Base-by-base conservation (phyloP, 2,797 vertebrate species). In the Hyperoplus lanceolatus region DNA sequence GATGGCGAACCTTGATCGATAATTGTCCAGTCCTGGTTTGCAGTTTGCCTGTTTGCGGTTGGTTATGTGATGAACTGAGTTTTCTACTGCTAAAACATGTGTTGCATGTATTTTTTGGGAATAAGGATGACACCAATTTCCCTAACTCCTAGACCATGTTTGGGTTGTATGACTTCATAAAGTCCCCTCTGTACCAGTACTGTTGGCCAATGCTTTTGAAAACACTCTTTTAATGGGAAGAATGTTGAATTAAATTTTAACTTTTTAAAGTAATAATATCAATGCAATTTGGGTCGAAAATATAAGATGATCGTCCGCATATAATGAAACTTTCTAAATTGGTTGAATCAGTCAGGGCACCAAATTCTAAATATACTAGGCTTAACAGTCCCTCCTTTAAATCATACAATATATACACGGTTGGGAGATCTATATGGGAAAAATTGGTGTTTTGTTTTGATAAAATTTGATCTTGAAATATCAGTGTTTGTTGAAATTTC, bases 381-480 rank as follows among this genome's bases (percentile, higher is more conserved):
- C 48, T 63, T 4, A 8, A 13, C 11, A 11, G 29, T 55, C 12
- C 12, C 42, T 11, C 29, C 38, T 14, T 53, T 16, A 15, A 16
- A 10, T 14, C 38, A 42, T 36, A 13, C 2, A 53, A 15, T 16
- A 4, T 10, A 9, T 29, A 66, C n/a, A 55, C 9, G 46, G 58
- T 58, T 77, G 53, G 64, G 48, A 56, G 49, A 51, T 41, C n/a
- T 69, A 51, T 8, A 1, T 18, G 43, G 21, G 4, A 53, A 13
- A 65, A 13, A 72, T 74, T 60, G 75, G 63, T 79, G 64, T 72
- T 54, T 54, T 79, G 8, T 64, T 79, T 69, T 73, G 8, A 43
- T 58, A 58, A 8, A 48, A 3, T 58, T 60, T 63, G 15, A 62
- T 29, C 2, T 70, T 71, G 0, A 61, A 78, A 57, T 61, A 7